phyloP scores from a whole-genome alignment of 2,888 invertebrate species.

The Macaria notata region DNA sequence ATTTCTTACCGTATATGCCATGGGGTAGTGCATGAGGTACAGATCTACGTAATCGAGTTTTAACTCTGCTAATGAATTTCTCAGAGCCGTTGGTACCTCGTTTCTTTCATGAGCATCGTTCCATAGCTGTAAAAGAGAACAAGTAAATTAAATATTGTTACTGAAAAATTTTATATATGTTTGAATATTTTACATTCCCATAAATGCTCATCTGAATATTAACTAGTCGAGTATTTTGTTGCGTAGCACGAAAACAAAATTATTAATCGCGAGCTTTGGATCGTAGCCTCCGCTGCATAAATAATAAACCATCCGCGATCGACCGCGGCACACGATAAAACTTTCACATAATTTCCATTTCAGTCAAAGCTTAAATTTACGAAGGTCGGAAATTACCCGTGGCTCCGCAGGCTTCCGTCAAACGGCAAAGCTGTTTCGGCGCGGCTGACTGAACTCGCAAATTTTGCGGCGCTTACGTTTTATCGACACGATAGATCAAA shows the following conservation, averaged over 20 bases:
- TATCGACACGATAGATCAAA: constrained; percentile 30
- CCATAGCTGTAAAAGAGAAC: constrained; percentile 56
- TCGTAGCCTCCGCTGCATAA: constrained; percentile 20
- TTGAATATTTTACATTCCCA: too few species aligned
- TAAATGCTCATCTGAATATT: too few species aligned
- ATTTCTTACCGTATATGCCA: constrained; percentile 80
- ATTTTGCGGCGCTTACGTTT: constrained; percentile 28
- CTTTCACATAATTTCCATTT: constrained; percentile 33
- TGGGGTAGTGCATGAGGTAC: constrained; percentile 91
- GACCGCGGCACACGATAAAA: constrained; percentile 29
- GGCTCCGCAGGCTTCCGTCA: constrained; percentile 33
- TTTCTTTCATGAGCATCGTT: constrained; percentile 83
- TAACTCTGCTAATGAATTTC: constrained; percentile 84
- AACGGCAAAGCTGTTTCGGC: constrained; percentile 30
- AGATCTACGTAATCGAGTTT: constrained; percentile 89
- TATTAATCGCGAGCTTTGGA: constrained; percentile 24
- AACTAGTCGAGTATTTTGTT: too few species aligned
- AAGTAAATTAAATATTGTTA: background rate
- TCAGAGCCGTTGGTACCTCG: constrained; percentile 85
- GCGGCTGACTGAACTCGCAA: constrained; percentile 31
- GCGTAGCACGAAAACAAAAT: background rate
- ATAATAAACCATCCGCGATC: constrained; percentile 26
- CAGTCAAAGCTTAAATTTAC: constrained; percentile 31
- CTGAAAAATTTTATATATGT: too few species aligned
- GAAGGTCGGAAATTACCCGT: constrained; percentile 31